phyloP scores from a whole-genome alignment of 1,140 invertebrate species.

The Drosophila kanapiae region DNA sequence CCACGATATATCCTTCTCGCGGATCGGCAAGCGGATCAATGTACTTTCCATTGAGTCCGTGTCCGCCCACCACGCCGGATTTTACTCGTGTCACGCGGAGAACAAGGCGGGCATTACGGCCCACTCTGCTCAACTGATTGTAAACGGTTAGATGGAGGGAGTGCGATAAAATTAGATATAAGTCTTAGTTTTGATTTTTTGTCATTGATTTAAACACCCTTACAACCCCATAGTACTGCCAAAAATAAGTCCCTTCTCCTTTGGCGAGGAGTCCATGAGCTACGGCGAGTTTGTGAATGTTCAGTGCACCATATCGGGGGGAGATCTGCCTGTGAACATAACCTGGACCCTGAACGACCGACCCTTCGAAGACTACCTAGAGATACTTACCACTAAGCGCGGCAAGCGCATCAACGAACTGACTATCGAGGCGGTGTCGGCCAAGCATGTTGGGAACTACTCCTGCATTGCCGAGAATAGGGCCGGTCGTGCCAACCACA shows the following conservation, averaged over 20 bases:
- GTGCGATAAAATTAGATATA: constrained; percentile 4
- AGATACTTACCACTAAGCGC: constrained; percentile 87
- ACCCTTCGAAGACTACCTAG: constrained; percentile 86
- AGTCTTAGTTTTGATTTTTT: constrained; percentile 32
- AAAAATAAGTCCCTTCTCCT: constrained; percentile 88
- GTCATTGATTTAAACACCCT: constrained; percentile 14
- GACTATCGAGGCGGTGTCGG: constrained; percentile 91
- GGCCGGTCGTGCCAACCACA: constrained; percentile 89
- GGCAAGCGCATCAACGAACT: constrained; percentile 91
- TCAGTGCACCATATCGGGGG: constrained; percentile 89
- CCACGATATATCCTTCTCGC: constrained; percentile 87
- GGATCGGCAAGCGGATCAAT: constrained; percentile 86
- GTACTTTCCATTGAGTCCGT: constrained; percentile 86
- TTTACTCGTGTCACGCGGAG: constrained; percentile 89
- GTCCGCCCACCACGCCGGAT: constrained; percentile 86
- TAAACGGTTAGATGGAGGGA: constrained; percentile 89
- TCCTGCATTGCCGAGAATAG: constrained; percentile 91
- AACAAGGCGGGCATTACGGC: constrained; percentile 90
- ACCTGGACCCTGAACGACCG: constrained; percentile 88
- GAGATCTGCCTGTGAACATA: constrained; percentile 89
- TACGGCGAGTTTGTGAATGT: constrained; percentile 91
- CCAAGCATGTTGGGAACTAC: constrained; percentile 92
- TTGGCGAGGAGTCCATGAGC: constrained; percentile 89
- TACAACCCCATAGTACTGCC: constrained; percentile 87
- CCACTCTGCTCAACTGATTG: constrained; percentile 89